Percentiles rank a stretch among this genome's conserved stretches.
phyloP scores from a whole-genome alignment of 2,797 vertebrate genomes.

The Rachycentron canadum region DNA sequence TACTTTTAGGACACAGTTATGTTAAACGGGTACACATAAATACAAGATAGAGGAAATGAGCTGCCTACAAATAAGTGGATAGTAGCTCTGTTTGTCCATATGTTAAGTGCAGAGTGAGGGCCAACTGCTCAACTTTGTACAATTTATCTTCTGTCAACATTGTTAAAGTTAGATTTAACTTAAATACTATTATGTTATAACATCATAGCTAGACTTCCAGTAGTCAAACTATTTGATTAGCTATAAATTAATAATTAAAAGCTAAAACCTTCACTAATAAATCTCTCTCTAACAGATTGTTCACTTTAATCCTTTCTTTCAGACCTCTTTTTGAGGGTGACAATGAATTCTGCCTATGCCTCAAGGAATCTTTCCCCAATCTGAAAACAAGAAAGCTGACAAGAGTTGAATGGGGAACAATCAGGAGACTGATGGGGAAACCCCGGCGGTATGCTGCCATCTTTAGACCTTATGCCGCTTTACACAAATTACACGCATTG shows the following conservation, averaged over 20 bases:
- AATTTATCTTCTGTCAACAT: not conserved
- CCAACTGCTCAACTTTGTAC: not conserved
- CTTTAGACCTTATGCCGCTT: not conserved
- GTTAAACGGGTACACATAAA: not conserved
- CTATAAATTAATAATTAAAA: not conserved
- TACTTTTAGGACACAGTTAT: not conserved
- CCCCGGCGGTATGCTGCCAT: slow-evolving; percentile 90
- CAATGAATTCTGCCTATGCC: slow-evolving; percentile 99
- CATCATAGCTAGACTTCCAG: not conserved
- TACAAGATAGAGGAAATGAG: not conserved
- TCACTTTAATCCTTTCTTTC: slow-evolving; percentile 54
- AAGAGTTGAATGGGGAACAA: slow-evolving; percentile 98
- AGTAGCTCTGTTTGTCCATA: slow-evolving; percentile 2
- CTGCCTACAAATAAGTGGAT: not conserved
- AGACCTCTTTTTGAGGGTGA: slow-evolving; percentile 99
- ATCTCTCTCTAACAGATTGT: not conserved
- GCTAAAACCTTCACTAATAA: not conserved
- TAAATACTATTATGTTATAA: not conserved
- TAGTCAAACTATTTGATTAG: not conserved
- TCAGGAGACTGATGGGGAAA: slow-evolving; percentile 98
- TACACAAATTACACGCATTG: not conserved
- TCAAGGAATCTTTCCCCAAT: slow-evolving; percentile 98
- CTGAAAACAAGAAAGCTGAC: slow-evolving; percentile 97
- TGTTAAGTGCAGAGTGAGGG: not conserved
- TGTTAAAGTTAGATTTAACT: not conserved